A percentile compares a stretch with the other conserved stretches of the same genome.
Evolutionary conservation across 1,140 invertebrate species (phyloP).

Genomic region (Bacillus rossius): DNA sequence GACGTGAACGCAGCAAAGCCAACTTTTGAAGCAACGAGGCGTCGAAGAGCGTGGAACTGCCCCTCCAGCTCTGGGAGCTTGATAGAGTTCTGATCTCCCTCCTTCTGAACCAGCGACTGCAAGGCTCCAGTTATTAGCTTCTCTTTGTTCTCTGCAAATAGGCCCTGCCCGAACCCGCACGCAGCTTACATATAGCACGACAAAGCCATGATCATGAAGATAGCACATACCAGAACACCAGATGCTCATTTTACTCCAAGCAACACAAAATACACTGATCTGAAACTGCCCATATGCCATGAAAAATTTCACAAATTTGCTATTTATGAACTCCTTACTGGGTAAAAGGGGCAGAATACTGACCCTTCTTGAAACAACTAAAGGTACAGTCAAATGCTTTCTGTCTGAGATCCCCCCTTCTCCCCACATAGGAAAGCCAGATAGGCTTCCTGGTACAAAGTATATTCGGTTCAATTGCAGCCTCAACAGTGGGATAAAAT

Average conservation of each 20-base stretch:
- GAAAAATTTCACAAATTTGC: not conserved
- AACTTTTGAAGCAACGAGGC: conserved; percentile 94
- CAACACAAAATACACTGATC: not conserved
- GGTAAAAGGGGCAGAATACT: no score
- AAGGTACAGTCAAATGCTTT: no score
- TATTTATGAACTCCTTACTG: no score
- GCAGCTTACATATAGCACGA: not conserved
- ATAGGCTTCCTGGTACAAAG: no score
- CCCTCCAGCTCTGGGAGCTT: conserved; percentile 72
- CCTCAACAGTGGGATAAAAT: no score
- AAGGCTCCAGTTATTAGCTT: conserved; percentile 84
- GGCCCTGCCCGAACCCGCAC: conserved; percentile 36
- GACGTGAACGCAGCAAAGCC: conserved; percentile 95
- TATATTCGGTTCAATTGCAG: no score
- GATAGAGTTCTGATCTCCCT: conserved; percentile 55
- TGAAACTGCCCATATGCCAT: not conserved
- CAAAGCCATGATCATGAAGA: not conserved
- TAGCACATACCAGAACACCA: not conserved
- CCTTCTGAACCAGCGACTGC: conserved; percentile 65
- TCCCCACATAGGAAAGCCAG: no score
- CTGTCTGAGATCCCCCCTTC: no score
- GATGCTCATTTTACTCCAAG: not conserved
- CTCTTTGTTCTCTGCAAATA: conserved; percentile 98
- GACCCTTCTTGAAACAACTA: no score
- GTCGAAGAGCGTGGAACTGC: conserved; percentile 89